Evolutionary conservation across 2,888 invertebrate species (phyloP).

Genomic region (Meganola albula): DNA sequence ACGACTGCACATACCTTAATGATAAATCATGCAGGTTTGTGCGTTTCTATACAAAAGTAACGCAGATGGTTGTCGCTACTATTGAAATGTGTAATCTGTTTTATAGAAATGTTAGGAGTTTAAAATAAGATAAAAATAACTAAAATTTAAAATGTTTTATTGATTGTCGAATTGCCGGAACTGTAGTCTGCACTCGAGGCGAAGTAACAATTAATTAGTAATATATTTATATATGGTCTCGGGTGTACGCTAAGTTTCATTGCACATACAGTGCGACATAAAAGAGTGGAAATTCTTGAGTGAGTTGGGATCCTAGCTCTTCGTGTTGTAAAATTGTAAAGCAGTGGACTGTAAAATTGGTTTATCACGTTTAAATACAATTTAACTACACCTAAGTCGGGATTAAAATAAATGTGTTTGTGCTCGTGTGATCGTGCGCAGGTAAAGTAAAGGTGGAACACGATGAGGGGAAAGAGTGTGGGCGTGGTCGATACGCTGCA

Average conservation of each 20-base stretch:
- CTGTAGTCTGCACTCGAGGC: constrained; percentile 38
- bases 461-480: too few relatives aligned
- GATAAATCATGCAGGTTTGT: constrained; percentile 39
- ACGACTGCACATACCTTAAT: constrained; percentile 33
- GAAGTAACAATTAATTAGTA: constrained; percentile 18
- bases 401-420: too few relatives aligned
- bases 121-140: constrained; percentile 32
- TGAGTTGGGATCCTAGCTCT: too few relatives aligned
- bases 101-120: constrained; percentile 36
- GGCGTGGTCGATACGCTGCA: too few relatives aligned
- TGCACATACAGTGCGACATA: constrained; percentile 44
- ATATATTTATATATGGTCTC: constrained; percentile 25
- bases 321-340: too few relatives aligned
- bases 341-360: too few relatives aligned
- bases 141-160: constrained; percentile 39
- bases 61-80: constrained; percentile 26
- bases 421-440: too few relatives aligned
- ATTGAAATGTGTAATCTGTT: constrained; percentile 31
- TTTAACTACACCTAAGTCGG: too few relatives aligned
- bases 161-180: constrained; percentile 69
- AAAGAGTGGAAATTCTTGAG: too few relatives aligned
- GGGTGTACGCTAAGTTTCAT: constrained; percentile 37
- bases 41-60: constrained; percentile 34
- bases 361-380: too few relatives aligned
- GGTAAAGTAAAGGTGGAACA: too few relatives aligned